Evolutionary conservation across 2,797 vertebrate species (phyloP), one percentile per base, ranked within the genome.

Genomic region (Gallinago nigripennis): DNA sequence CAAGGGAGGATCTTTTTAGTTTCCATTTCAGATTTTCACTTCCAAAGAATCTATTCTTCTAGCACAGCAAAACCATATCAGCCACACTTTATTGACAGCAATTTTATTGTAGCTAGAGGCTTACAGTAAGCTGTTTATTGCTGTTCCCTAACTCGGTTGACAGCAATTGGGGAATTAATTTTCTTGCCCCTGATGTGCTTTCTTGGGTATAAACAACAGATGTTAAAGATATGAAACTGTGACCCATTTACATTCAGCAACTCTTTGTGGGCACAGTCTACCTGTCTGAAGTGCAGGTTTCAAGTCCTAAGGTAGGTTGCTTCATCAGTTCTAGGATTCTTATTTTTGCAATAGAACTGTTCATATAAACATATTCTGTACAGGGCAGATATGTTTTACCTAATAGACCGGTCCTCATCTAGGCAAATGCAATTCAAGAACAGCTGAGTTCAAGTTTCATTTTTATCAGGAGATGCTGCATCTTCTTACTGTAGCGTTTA

Each of bases 151-250:
- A 98, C 97, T 95, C 94, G 25, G 97, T 98, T 99, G 98, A 98
- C 97, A 99, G 98, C 98, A 97, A 98, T 98, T 98, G 96, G 98
- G 97, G 98, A 98, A 99, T 98, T 98, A 98, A 98, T 98, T 98
- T 98, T 97, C 97, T 97, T 97, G 95, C 98, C 98, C 98, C 98
- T 96, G 97, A 98, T 98, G 98, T 98, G 98, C 97, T 97, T 97
- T 98, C 98, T 98, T 98, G 97, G 95, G 97, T 98, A 98, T 98
- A 98, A 99, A 99, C 98, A 98, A 98, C 98, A 98, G 97, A 98
- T 98, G 98, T 98, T 97, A 97, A 98, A 97, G 93, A 97, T 98
- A 98, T 96, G 97, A 98, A 98, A 98, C 90, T 95, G 66, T 97
- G 92, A 97, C 96, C 97, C 92, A 97, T 98, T 98, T 98, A 96